Evolutionary conservation across 2,113 vertebrate species (phyloP).

Genomic region (Nothobranchius kuhntae): DNA sequence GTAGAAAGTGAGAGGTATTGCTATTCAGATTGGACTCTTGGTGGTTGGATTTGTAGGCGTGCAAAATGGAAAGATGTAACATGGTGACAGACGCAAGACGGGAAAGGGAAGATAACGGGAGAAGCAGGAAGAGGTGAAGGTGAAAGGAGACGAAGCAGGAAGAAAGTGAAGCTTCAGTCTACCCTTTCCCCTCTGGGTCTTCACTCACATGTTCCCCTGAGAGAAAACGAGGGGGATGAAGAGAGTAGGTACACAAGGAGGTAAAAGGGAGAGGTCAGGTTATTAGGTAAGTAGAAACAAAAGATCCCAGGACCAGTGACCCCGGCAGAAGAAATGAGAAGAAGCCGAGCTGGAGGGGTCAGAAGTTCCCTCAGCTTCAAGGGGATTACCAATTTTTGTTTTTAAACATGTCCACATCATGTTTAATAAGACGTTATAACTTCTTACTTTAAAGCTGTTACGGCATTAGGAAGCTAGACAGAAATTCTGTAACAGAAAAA

Average conservation of each 20-base stretch:
- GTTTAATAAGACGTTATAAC: slow-evolving; percentile 51
- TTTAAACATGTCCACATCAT: slow-evolving; percentile 37
- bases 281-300: slow-evolving; percentile 60
- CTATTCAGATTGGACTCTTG: slow-evolving; percentile 46
- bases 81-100: slow-evolving; percentile 15
- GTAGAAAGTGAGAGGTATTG: slow-evolving; percentile 41
- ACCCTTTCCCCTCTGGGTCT: slow-evolving; percentile 34
- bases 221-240: slow-evolving; percentile 28
- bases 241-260: slow-evolving; percentile 23
- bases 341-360: not conserved
- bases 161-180: slow-evolving; percentile 23
- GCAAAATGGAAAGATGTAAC: slow-evolving; percentile 15
- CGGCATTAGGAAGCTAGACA: slow-evolving; percentile 15
- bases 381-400: slow-evolving; percentile 45
- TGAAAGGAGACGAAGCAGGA: slow-evolving; percentile 52
- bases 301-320: slow-evolving; percentile 42
- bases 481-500: not conserved
- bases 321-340: slow-evolving; percentile 7
- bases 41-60: slow-evolving; percentile 14
- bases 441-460: slow-evolving; percentile 28
- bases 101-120: not conserved
- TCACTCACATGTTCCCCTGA: slow-evolving; percentile 42
- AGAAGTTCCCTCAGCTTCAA: slow-evolving; percentile 42
- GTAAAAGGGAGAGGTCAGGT: slow-evolving; percentile 42
- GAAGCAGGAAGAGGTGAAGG: slow-evolving; percentile 51